Conservation (phyloP, 1,140 invertebrate species). For the Aphelenchoides avenae region DNA sequence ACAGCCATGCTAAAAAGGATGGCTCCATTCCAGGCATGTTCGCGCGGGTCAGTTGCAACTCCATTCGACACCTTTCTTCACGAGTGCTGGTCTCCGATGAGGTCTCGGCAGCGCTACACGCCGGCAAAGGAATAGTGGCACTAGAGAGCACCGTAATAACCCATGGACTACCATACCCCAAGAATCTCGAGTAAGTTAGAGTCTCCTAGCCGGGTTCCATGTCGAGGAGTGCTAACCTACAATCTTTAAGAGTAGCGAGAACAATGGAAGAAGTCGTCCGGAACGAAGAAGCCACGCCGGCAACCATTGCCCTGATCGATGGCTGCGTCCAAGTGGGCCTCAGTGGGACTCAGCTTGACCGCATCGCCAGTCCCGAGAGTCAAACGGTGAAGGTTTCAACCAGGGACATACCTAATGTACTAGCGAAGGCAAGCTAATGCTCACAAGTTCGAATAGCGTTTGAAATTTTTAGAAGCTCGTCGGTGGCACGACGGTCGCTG, state of each 20-base stretch:
- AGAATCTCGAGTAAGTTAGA: slow-evolving; percentile 71
- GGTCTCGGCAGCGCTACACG: slow-evolving; percentile 29
- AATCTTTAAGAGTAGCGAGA: slow-evolving; percentile 68
- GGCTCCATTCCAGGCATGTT: no score
- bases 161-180: slow-evolving; percentile 92
- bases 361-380: slow-evolving; percentile 57
- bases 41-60: no score
- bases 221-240: slow-evolving; percentile 7
- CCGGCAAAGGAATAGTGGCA: slow-evolving; percentile 73
- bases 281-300: slow-evolving; percentile 77
- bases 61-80: no score
- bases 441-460: not conserved
- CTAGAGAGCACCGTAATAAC: slow-evolving; percentile 96
- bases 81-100: no score
- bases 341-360: slow-evolving; percentile 61
- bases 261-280: slow-evolving; percentile 74
- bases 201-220: not conserved
- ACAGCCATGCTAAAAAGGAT: no score
- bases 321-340: slow-evolving; percentile 77
- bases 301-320: slow-evolving; percentile 81
- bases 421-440: slow-evolving; percentile 68
- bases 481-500: slow-evolving; percentile 93
- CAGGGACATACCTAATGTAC: slow-evolving; percentile 75
- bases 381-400: slow-evolving; percentile 73
- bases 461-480: slow-evolving; percentile 57